Evolutionary conservation across 2,113 vertebrate genomes (phyloP).

Genomic region (Bubo blakistoni): DNA sequence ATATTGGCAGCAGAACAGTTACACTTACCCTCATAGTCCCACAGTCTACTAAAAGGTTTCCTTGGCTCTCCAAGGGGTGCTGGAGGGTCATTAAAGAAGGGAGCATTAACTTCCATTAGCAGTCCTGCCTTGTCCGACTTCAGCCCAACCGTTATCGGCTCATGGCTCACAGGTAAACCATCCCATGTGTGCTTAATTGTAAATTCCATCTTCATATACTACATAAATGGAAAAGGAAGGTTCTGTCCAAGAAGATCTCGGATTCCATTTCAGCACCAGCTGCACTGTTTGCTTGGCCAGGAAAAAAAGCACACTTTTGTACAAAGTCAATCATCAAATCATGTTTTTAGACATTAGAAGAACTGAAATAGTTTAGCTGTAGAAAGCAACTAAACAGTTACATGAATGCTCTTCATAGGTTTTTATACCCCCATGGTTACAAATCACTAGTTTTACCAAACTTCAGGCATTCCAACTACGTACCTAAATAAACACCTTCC

Average conservation of each 20-base stretch:
- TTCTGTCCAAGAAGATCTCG: background rate
- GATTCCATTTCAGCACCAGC: background rate
- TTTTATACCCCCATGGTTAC: background rate
- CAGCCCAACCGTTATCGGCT: slow-evolving; percentile 76
- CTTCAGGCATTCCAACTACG: background rate
- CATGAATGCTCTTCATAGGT: background rate
- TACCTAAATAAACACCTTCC: background rate
- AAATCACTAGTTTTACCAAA: background rate
- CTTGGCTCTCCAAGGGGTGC: slow-evolving; percentile 77
- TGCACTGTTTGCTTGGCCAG: background rate
- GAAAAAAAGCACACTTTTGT: rapidly evolving
- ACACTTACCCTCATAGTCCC: slow-evolving; percentile 88
- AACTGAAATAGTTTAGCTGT: background rate
- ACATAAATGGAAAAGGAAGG: background rate
- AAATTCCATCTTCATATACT: slow-evolving; percentile 78
- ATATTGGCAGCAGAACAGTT: background rate
- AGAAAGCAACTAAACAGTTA: background rate
- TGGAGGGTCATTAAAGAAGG: slow-evolving; percentile 87
- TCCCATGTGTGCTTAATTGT: slow-evolving; percentile 83
- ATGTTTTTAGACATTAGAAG: background rate
- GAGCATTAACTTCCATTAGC: slow-evolving; percentile 78
- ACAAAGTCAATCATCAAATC: background rate
- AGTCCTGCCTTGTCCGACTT: slow-evolving; percentile 74
- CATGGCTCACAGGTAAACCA: slow-evolving; percentile 76
- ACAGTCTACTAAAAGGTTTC: slow-evolving; percentile 82